Percentiles rank a stretch among this genome's conserved stretches.
phyloP scores from a whole-genome alignment of 2,888 invertebrate species.

The Rhopalosiphum nymphaeae region DNA sequence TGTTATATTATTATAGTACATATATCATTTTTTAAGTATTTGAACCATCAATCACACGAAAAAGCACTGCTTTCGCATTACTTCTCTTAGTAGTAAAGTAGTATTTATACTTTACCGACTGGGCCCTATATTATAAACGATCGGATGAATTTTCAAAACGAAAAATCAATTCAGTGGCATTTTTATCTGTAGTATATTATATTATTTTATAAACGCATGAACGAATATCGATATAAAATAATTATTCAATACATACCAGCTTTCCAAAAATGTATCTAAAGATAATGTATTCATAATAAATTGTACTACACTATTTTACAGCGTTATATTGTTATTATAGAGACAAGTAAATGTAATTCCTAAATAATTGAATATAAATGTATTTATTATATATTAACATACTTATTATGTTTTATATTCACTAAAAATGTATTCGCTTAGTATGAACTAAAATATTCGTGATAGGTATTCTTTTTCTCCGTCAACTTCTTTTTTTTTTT shows the following conservation, averaged over 20 bases:
- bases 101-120: neutral
- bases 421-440: neutral
- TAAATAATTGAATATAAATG: neutral
- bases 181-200: neutral
- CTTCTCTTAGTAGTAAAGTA: neutral
- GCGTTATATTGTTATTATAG: neutral
- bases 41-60: neutral
- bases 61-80: neutral
- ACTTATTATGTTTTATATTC: neutral
- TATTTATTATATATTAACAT: neutral
- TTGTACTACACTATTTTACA: neutral
- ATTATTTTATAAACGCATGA: neutral
- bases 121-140: neutral
- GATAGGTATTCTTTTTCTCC: neutral
- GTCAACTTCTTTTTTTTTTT: neutral
- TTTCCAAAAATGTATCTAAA: neutral
- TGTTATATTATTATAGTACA: too few relatives aligned
- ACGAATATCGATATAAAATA: neutral
- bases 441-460: neutral
- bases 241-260: neutral
- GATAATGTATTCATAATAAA: neutral
- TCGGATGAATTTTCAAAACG: neutral
- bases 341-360: neutral
- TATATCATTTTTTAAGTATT: neutral
- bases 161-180: neutral